A percentile compares a stretch with the other conserved stretches of the same genome.
phyloP scores from a whole-genome alignment of 2,888 invertebrate species.

The Troglohyphantes excavatus region DNA sequence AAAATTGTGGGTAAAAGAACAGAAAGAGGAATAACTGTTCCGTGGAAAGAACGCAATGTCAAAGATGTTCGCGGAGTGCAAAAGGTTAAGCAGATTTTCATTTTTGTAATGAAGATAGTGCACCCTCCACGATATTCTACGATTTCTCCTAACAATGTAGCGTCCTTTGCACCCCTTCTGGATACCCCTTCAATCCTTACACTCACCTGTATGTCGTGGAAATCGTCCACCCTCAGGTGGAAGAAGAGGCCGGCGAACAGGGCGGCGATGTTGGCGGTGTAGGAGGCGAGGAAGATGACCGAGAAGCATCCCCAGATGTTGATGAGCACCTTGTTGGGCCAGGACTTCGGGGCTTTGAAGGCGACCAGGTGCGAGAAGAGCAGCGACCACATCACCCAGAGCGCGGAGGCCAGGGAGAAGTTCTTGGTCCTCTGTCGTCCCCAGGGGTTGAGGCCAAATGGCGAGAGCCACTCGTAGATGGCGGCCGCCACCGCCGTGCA shows the following conservation, averaged over 20 bases:
- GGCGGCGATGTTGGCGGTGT: constrained; percentile 96
- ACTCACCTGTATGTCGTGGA: constrained; percentile 92
- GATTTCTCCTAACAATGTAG: too few relatives aligned
- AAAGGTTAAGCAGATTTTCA: too few relatives aligned
- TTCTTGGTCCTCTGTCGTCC: constrained; percentile 95
- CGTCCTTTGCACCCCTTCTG: too few relatives aligned
- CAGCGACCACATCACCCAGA: constrained; percentile 97
- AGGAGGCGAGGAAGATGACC: constrained; percentile 96
- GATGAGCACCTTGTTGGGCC: constrained; percentile 97
- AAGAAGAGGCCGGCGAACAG: constrained; percentile 95
- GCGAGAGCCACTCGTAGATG: constrained; percentile 96
- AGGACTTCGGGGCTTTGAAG: constrained; percentile 96
- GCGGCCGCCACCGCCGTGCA: constrained; percentile 96
- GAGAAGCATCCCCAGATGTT: constrained; percentile 98
- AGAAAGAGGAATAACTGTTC: too few relatives aligned
- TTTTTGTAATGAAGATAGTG: too few relatives aligned
- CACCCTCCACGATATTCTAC: too few relatives aligned
- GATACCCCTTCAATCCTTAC: constrained; percentile 12
- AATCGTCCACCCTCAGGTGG: constrained; percentile 90
- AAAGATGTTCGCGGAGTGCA: too few relatives aligned
- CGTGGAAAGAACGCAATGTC: too few relatives aligned
- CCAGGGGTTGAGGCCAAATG: constrained; percentile 97
- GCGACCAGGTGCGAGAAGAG: constrained; percentile 96
- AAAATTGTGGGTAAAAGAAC: too few relatives aligned
- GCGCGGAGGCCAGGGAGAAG: constrained; percentile 92